Evolutionary conservation across 2,113 vertebrate genomes (phyloP).

Genomic region (Heloderma charlesbogerti): DNA sequence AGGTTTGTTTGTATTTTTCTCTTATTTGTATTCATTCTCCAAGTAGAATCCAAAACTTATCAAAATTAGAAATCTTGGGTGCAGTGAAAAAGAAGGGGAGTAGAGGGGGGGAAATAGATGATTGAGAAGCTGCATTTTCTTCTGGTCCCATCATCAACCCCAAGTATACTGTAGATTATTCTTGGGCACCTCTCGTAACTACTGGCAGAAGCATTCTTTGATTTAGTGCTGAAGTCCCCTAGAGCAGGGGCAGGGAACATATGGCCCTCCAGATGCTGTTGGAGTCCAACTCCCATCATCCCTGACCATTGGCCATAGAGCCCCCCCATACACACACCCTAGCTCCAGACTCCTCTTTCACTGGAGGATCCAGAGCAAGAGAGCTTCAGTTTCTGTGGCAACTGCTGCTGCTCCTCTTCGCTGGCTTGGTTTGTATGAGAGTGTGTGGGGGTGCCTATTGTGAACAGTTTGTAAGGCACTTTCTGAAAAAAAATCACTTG

Average conservation of each 20-base stretch:
- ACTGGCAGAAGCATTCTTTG: too few relatives aligned
- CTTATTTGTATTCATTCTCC: fast-evolving
- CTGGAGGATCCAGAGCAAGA: background rate
- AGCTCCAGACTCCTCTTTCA: background rate
- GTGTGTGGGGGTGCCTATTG: background rate
- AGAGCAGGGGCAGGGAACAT: too few relatives aligned
- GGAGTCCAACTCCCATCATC: too few relatives aligned
- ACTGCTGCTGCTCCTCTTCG: background rate
- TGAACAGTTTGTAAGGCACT: background rate
- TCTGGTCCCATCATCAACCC: background rate
- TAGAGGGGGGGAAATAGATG: too few relatives aligned
- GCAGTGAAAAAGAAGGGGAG: background rate
- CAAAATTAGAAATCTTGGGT: background rate
- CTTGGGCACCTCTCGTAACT: background rate
- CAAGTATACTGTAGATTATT: background rate
- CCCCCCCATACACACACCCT: too few relatives aligned
- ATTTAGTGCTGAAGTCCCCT: background rate
- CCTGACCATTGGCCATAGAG: background rate
- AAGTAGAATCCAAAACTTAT: slow-evolving; percentile 17
- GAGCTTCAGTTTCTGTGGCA: background rate
- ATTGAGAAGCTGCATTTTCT: background rate
- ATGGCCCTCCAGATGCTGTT: too few relatives aligned
- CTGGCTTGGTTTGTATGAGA: background rate
- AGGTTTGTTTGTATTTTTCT: background rate
- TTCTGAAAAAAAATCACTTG: background rate